phyloP scores from a whole-genome alignment of 2,113 vertebrate genomes.

The Myanophis thanlyinensis region DNA sequence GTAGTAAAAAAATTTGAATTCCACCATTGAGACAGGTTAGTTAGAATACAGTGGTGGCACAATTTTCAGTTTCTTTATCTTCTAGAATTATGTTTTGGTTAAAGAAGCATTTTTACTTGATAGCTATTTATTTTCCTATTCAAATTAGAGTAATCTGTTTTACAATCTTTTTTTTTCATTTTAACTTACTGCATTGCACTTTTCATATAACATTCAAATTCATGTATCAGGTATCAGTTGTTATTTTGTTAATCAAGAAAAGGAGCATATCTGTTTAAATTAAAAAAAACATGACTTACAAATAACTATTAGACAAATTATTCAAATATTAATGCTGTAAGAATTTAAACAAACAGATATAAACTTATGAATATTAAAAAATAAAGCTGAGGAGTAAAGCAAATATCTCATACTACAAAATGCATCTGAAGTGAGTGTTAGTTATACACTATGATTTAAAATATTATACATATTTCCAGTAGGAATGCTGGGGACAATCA shows the following conservation, averaged over 20 bases:
- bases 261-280: neutral
- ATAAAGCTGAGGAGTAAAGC: neutral
- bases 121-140: neutral
- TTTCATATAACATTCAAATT: slow-evolving; percentile 1
- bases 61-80: neutral
- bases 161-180: neutral
- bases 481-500: neutral
- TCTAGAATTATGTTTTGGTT: neutral
- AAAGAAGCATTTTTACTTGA: neutral
- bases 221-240: neutral
- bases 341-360: neutral
- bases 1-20: too few species aligned
- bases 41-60: neutral
- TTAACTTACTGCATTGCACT: neutral
- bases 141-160: neutral
- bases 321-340: neutral
- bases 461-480: neutral
- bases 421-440: neutral
- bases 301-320: neutral
- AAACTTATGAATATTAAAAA: neutral
- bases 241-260: neutral
- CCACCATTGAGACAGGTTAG: too few species aligned
- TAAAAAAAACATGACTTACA: neutral
- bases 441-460: neutral
- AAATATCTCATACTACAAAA: neutral